Percentiles rank a stretch among this genome's conserved stretches.
phyloP scores from a whole-genome alignment of 2,888 invertebrate species.

The Steinernema scapterisci region DNA sequence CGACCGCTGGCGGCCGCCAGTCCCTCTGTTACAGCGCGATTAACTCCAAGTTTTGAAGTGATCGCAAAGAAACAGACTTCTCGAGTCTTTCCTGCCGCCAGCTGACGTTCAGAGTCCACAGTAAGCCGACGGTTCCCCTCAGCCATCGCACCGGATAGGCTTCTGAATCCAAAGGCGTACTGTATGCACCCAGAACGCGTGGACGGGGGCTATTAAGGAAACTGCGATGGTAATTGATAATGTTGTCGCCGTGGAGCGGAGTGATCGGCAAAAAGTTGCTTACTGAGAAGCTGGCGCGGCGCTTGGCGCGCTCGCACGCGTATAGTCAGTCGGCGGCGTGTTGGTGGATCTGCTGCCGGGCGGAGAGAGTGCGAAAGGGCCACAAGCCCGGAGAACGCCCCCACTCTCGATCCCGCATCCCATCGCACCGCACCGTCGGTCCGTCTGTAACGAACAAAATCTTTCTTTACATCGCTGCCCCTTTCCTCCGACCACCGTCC shows the following conservation, averaged over 20 bases:
- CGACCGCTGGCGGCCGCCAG: background rate
- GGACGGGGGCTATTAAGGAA: background rate
- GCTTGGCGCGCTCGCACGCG: slow-evolving; percentile 15
- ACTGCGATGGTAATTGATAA: slow-evolving; percentile 7
- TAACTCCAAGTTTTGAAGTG: slow-evolving; percentile 24
- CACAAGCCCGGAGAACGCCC: slow-evolving; percentile 25
- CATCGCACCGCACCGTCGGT: slow-evolving; percentile 15
- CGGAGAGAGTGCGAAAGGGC: slow-evolving; percentile 10
- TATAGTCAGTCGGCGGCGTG: slow-evolving; percentile 15
- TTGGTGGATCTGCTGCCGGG: background rate
- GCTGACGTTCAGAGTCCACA: background rate
- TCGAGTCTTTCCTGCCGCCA: background rate
- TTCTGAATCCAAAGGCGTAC: no score
- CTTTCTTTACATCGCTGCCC: slow-evolving; percentile 30
- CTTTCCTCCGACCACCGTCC: slow-evolving; percentile 12
- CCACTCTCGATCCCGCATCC: slow-evolving; percentile 15
- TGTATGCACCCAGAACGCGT: background rate
- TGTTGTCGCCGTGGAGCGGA: background rate
- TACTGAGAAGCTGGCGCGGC: slow-evolving; percentile 13
- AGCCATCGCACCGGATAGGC: no score
- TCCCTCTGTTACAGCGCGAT: slow-evolving; percentile 32
- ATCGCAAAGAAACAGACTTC: slow-evolving; percentile 18
- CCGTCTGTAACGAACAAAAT: slow-evolving; percentile 30
- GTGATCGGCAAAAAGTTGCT: slow-evolving; percentile 23
- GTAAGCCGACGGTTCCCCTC: no score